Conservation (phyloP, 1,140 invertebrate genomes). For the Portunus trituberculatus region DNA sequence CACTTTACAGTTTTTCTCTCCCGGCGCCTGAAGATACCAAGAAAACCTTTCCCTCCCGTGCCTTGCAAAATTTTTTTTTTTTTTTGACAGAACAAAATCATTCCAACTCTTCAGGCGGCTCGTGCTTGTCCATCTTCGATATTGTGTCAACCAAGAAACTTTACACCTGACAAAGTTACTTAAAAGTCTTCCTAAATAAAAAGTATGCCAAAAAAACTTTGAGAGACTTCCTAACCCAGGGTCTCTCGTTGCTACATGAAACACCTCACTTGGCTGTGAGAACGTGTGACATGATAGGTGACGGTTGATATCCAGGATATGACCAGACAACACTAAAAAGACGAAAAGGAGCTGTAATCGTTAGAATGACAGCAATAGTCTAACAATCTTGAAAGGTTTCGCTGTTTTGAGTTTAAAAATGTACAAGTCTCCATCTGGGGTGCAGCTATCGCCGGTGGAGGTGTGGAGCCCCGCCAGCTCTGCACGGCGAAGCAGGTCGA, state of each 20-base stretch:
- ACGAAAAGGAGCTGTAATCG: no score
- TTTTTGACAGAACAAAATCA: neutral
- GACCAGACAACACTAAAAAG: no score
- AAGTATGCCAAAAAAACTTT: neutral
- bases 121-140: neutral
- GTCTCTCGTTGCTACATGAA: neutral
- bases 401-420: neutral
- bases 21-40: neutral
- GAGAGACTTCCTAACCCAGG: neutral
- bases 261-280: neutral
- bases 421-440: neutral
- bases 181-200: neutral
- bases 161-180: neutral
- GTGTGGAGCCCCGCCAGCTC: neutral
- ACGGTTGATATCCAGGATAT: neutral
- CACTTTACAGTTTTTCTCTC: neutral
- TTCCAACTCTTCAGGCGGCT: neutral
- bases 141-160: neutral
- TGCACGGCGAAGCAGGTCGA: neutral
- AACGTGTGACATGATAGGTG: neutral
- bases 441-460: neutral
- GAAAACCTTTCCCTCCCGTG: conserved; percentile 1
- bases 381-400: no score
- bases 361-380: no score
- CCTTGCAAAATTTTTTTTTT: no score